These are phyloP conservation scores for Papilio protenor DNA, from an alignment of 2,888 invertebrate species.

Conservation along the genomic window DNA sequence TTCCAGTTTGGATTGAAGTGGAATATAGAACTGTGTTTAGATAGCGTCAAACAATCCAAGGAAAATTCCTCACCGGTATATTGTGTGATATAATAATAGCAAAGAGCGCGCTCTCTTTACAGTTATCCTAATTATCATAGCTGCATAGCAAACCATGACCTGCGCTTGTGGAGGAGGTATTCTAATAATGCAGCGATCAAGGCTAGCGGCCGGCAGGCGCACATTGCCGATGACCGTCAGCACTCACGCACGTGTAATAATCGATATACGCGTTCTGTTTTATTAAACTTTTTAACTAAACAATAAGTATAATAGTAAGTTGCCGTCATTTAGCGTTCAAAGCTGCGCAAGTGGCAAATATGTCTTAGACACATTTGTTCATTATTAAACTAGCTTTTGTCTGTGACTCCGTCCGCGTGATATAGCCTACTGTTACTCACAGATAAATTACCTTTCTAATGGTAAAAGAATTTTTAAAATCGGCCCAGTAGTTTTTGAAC, in stretches of 20 bases:
- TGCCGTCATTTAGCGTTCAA: too few relatives aligned
- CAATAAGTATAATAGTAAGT: neutral
- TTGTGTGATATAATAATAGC: constrained; percentile 4
- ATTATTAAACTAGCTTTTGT: too few relatives aligned
- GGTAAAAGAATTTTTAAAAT: too few relatives aligned
- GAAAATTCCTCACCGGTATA: neutral
- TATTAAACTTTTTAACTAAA: neutral
- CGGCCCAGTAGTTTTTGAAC: too few relatives aligned
- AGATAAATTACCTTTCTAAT: too few relatives aligned
- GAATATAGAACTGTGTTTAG: neutral
- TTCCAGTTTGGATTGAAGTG: too few relatives aligned
- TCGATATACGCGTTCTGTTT: neutral
- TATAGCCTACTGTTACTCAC: too few relatives aligned
- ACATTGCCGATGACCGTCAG: constrained; percentile 3
- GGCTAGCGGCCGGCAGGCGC: constrained; percentile 1
- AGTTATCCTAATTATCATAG: constrained; percentile 16
- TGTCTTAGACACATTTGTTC: neutral
- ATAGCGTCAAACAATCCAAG: neutral
- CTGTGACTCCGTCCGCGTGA: too few relatives aligned
- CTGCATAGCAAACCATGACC: constrained; percentile 28
- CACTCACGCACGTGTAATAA: constrained; percentile 2
- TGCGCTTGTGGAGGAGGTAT: constrained; percentile 20
- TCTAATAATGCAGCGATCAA: constrained; percentile 26
- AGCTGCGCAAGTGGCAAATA: neutral
- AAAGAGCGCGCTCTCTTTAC: neutral